Evolutionary conservation across 2,113 vertebrate genomes (phyloP).

Genomic region (Climacteris rufus): DNA sequence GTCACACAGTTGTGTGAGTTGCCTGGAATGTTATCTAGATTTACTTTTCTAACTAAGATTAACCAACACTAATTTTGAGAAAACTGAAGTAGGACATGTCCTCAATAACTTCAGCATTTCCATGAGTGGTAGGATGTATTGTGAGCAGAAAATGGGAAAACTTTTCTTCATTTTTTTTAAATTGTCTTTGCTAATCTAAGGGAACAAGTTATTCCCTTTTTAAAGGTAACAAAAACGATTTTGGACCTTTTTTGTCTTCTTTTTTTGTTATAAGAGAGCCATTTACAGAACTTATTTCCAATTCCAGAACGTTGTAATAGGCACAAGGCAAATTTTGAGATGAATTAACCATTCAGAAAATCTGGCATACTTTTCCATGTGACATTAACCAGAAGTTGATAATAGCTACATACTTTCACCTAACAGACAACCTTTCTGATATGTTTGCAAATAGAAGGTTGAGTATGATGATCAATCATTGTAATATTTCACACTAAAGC

Average conservation of each 20-base stretch:
- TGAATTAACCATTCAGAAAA: neutral
- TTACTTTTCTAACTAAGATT: neutral
- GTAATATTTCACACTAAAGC: neutral
- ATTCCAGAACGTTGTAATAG: neutral
- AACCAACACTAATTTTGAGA: neutral
- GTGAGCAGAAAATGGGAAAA: neutral
- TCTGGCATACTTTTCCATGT: neutral
- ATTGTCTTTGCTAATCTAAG: neutral
- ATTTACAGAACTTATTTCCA: neutral
- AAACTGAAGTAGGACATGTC: neutral
- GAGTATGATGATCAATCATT: neutral
- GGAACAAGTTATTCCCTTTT: neutral
- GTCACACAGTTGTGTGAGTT: neutral
- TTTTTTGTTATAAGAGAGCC: neutral
- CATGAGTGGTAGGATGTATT: neutral
- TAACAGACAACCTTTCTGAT: too few species aligned
- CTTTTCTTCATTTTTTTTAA: neutral
- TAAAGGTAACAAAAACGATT: neutral
- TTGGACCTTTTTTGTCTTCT: neutral
- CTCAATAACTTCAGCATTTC: neutral
- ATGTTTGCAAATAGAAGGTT: neutral
- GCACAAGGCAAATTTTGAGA: neutral
- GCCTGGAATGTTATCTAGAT: neutral
- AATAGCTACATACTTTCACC: neutral
- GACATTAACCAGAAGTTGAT: neutral